These are phyloP conservation scores for Synodontis membranacea DNA, from an alignment of 2,113 vertebrate species.

Conservation along the genomic window DNA sequence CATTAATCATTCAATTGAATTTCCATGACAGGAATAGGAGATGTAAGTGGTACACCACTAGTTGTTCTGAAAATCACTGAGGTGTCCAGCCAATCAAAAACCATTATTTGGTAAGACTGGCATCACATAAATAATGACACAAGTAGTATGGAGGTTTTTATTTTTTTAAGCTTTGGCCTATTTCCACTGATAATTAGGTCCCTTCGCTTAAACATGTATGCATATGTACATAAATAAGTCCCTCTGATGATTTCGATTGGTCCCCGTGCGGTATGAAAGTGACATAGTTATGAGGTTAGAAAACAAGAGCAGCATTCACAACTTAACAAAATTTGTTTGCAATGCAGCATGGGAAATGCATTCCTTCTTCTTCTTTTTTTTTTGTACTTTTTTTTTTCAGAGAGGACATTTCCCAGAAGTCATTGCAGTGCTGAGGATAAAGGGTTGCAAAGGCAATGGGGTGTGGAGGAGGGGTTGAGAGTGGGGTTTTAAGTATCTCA, in stretches of 20 bases:
- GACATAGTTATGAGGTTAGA: conserved; percentile 70
- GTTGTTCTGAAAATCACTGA: conserved; percentile 24
- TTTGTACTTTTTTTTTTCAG: conserved; percentile 1
- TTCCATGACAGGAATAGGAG: not conserved
- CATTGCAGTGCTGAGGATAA: conserved; percentile 48
- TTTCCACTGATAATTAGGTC: conserved; percentile 60
- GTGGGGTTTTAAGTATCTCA: conserved; percentile 40
- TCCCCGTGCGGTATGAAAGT: conserved; percentile 63
- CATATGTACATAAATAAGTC: conserved; percentile 50
- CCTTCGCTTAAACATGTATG: conserved; percentile 53
- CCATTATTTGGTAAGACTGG: conserved; percentile 12
- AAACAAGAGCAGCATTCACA: conserved; percentile 65
- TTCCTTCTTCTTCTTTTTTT: conserved; percentile 20
- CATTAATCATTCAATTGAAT: not conserved
- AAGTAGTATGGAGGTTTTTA: conserved; percentile 18
- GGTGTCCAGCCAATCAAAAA: conserved; percentile 33
- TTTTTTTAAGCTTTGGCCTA: conserved; percentile 62
- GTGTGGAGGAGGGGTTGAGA: conserved; percentile 45
- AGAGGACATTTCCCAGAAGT: conserved; percentile 36
- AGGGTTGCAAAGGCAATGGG: conserved; percentile 45
- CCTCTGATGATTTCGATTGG: conserved; percentile 59
- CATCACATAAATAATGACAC: conserved; percentile 38
- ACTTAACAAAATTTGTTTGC: conserved; percentile 71
- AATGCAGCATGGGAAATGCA: conserved; percentile 67
- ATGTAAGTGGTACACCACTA: not conserved